phyloP scores from a whole-genome alignment of 2,888 invertebrate genomes.

The Drosophila infuscata region DNA sequence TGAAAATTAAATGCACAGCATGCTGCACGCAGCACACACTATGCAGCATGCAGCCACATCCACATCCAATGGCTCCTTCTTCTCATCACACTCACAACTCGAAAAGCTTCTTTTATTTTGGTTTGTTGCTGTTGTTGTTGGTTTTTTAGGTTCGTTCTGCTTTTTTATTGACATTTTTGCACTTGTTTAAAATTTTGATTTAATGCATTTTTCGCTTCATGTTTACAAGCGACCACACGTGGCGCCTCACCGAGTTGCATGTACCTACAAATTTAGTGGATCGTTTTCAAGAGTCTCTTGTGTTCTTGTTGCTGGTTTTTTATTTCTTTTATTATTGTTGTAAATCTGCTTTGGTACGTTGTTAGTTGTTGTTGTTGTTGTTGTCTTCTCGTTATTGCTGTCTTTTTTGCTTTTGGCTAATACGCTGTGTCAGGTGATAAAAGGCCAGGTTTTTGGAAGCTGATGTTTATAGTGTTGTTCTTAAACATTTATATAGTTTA shows the following conservation, averaged over 20 bases:
- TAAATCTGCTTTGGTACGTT: conserved; percentile 11
- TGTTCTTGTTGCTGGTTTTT: neutral
- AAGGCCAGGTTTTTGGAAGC: neutral
- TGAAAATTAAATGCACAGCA: conserved; percentile 84
- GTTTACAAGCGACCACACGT: conserved; percentile 73
- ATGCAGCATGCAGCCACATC: conserved; percentile 26
- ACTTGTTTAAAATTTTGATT: conserved; percentile 81
- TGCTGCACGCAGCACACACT: conserved; percentile 43
- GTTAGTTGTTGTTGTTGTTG: conserved; percentile 1
- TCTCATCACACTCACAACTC: conserved; percentile 22
- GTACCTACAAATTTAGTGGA: conserved; percentile 53
- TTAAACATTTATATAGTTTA: rapidly evolving
- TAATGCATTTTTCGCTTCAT: conserved; percentile 66
- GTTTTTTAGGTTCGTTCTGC: conserved; percentile 30
- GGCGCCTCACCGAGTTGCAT: conserved; percentile 60
- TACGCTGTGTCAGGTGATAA: conserved; percentile 16
- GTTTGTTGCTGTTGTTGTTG: neutral
- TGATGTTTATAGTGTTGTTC: neutral
- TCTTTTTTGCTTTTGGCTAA: neutral
- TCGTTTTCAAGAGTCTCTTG: conserved; percentile 21
- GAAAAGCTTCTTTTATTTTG: conserved; percentile 6
- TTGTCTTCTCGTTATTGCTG: neutral
- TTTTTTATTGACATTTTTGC: conserved; percentile 76
- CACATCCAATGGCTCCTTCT: conserved; percentile 15
- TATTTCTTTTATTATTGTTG: conserved; percentile 29